Conservation (phyloP, 2,888 invertebrate genomes). For the Dyspetes luteomarginatus region DNA sequence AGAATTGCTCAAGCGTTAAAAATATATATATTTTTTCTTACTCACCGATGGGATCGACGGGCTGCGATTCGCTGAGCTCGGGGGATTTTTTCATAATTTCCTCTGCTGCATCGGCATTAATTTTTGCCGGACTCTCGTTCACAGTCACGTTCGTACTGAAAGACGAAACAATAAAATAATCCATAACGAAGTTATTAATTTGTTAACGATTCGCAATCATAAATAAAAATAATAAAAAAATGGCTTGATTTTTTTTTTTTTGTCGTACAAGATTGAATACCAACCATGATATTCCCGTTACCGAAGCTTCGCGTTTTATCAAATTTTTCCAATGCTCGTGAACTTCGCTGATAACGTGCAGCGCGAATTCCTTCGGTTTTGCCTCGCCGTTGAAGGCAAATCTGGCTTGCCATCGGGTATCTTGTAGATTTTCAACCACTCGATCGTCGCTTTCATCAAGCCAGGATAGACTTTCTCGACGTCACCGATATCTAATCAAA, state of each 20-base stretch:
- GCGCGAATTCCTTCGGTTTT: constrained; percentile 93
- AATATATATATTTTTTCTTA: constrained; percentile 66
- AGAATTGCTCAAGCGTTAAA: constrained; percentile 15
- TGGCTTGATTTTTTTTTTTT: neutral
- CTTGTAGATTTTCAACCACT: constrained; percentile 99
- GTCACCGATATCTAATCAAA: constrained; percentile 90
- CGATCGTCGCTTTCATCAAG: constrained; percentile 96
- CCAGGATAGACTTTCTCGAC: constrained; percentile 98
- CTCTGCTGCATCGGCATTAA: constrained; percentile 87
- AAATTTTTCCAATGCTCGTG: constrained; percentile 90
- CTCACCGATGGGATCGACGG: constrained; percentile 87
- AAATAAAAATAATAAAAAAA: too few species aligned
- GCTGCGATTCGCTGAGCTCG: constrained; percentile 83
- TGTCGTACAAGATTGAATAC: too few species aligned
- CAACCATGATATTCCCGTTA: constrained; percentile 88
- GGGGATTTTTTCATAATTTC: constrained; percentile 86
- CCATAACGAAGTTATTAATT: too few species aligned
- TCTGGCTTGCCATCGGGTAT: constrained; percentile 98
- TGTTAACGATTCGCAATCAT: too few species aligned
- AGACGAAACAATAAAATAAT: constrained; percentile 65
- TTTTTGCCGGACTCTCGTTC: constrained; percentile 87
- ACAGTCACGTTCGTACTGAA: constrained; percentile 89
- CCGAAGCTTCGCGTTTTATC: constrained; percentile 87
- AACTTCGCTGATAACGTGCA: constrained; percentile 91
- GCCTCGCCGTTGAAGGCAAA: constrained; percentile 99